A percentile compares a stretch with the other conserved stretches of the same genome.
These are phyloP conservation scores for Myotis findleyi DNA, from an alignment of 2,797 vertebrate species.

Conservation along the genomic window DNA sequence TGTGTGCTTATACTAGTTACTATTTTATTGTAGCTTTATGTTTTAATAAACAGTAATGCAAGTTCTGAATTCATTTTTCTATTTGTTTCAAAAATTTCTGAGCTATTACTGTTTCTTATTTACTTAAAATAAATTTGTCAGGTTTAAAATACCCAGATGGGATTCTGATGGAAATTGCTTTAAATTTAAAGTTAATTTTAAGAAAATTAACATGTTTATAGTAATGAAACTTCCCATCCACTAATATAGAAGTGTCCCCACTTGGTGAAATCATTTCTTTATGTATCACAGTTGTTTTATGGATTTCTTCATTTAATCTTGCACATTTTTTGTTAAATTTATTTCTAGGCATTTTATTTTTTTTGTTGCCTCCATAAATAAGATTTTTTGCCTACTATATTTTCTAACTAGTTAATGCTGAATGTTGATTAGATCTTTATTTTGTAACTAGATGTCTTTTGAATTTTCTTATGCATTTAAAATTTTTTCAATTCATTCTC, in stretches of 20 bases:
- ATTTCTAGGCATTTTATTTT: constrained; percentile 66
- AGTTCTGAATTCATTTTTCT: constrained; percentile 36
- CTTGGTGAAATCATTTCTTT: constrained; percentile 52
- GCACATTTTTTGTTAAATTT: constrained; percentile 48
- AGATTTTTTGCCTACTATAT: constrained; percentile 2
- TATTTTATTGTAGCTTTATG: constrained; percentile 24
- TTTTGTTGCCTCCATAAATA: constrained; percentile 58
- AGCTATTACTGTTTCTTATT: constrained; percentile 64
- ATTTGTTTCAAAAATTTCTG: constrained; percentile 48
- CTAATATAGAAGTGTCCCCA: constrained; percentile 60
- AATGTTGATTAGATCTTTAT: constrained; percentile 63
- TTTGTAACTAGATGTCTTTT: constrained; percentile 58
- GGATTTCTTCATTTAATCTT: constrained; percentile 59
- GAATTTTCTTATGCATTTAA: constrained; percentile 35
- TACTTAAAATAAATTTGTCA: constrained; percentile 71
- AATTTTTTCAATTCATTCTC: constrained; percentile 27
- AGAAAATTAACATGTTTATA: constrained; percentile 72
- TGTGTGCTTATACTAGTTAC: not conserved
- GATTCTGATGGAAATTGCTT: constrained; percentile 73
- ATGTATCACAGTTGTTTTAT: constrained; percentile 26
- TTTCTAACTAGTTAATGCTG: constrained; percentile 49
- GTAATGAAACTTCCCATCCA: constrained; percentile 51
- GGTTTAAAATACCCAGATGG: constrained; percentile 71
- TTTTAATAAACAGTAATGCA: constrained; percentile 31
- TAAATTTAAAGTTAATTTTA: constrained; percentile 68